phyloP scores from a whole-genome alignment of 2,888 invertebrate genomes.

The Pandemis heparana region DNA sequence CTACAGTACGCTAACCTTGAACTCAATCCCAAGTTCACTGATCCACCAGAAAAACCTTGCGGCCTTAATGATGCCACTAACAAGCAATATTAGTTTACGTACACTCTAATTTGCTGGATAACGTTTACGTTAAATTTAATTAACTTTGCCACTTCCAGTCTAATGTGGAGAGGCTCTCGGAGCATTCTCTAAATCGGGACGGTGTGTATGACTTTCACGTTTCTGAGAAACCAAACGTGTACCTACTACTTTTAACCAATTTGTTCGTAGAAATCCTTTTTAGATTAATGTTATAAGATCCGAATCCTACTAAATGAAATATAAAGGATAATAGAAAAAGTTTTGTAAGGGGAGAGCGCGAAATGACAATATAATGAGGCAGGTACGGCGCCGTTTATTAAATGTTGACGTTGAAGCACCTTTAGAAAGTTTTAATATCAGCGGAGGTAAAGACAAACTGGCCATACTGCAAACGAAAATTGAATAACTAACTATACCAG shows the following conservation, averaged over 20 bases:
- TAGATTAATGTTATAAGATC: slow-evolving; percentile 56
- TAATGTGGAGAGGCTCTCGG: too few relatives aligned
- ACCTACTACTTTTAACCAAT: slow-evolving; percentile 49
- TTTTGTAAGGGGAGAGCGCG: slow-evolving; percentile 50
- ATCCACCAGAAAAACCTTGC: slow-evolving; percentile 1
- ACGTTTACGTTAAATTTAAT: background rate
- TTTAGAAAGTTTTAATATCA: slow-evolving; percentile 1
- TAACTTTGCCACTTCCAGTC: background rate
- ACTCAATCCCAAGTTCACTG: slow-evolving; percentile 17
- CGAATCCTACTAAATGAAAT: slow-evolving; percentile 67
- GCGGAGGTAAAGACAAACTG: background rate
- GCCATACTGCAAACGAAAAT: background rate
- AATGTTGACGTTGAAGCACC: background rate
- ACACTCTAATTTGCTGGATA: background rate
- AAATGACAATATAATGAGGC: slow-evolving; percentile 43
- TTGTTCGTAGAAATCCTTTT: slow-evolving; percentile 49
- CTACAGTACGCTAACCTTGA: slow-evolving; percentile 18
- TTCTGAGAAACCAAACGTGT: slow-evolving; percentile 45
- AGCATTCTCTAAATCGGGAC: background rate
- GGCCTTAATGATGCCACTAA: background rate
- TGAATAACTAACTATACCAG: too few relatives aligned
- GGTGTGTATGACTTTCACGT: slow-evolving; percentile 35
- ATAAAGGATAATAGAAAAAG: slow-evolving; percentile 68
- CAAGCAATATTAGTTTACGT: background rate
- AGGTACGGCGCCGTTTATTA: slow-evolving; percentile 27